Percentiles rank a stretch among this genome's conserved stretches.
These are phyloP conservation scores for Mesaphorura yosii DNA, from an alignment of 1,140 invertebrate species.

Conservation along the genomic window DNA sequence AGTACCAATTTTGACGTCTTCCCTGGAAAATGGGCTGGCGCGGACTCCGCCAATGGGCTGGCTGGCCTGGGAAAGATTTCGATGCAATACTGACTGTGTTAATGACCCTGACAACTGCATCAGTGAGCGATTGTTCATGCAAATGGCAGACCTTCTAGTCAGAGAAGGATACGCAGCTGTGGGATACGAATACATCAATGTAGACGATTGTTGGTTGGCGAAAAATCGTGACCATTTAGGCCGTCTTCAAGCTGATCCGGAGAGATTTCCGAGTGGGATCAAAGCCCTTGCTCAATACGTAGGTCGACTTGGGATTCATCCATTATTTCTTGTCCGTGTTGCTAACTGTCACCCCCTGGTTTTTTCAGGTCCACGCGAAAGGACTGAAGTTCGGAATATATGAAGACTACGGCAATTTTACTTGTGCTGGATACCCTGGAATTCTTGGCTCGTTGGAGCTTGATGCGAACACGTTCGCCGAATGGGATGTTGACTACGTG, in stretches of 20 bases:
- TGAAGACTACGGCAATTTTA: constrained; percentile 89
- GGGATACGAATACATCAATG: constrained; percentile 86
- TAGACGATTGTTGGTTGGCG: constrained; percentile 92
- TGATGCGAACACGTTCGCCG: constrained; percentile 85
- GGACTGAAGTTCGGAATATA: constrained; percentile 95
- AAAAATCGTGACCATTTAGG: constrained; percentile 61
- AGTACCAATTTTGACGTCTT: constrained; percentile 16
- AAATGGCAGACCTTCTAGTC: constrained; percentile 81
- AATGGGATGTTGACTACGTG: constrained; percentile 93
- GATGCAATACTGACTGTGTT: constrained; percentile 85
- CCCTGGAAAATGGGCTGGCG: constrained; percentile 69
- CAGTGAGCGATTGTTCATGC: constrained; percentile 81
- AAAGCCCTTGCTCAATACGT: constrained; percentile 82
- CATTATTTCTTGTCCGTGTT: neutral
- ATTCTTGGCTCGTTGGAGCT: constrained; percentile 69
- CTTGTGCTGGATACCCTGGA: constrained; percentile 90
- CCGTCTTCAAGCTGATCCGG: constrained; percentile 68
- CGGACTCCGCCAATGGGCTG: constrained; percentile 76
- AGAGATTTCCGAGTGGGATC: constrained; percentile 84
- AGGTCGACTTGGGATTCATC: constrained; percentile 39
- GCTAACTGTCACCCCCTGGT: neutral
- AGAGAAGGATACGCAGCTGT: constrained; percentile 74
- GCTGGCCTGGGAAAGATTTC: constrained; percentile 85
- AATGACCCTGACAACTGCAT: constrained; percentile 87
- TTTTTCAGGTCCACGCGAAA: constrained; percentile 70